Conservation (phyloP, 2,888 invertebrate species). For the Tachina grossa region DNA sequence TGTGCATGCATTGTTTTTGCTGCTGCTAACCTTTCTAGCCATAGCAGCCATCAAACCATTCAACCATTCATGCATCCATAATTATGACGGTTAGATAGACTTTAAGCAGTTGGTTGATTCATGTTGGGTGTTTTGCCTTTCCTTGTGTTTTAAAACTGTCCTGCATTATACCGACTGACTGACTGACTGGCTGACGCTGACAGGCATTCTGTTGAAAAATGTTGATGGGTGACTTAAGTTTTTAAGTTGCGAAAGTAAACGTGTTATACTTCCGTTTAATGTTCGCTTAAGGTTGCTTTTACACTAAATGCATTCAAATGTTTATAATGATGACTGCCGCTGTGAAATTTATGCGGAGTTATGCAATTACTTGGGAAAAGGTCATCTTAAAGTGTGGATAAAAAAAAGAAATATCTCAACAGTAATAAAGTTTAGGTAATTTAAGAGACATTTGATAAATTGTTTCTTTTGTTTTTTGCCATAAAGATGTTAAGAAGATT, state of each 20-base stretch:
- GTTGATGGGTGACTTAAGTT: neutral
- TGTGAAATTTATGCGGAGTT: slow-evolving; percentile 26
- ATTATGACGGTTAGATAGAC: slow-evolving; percentile 51
- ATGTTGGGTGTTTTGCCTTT: slow-evolving; percentile 1
- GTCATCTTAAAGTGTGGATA: slow-evolving; percentile 1
- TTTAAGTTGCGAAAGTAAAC: slow-evolving; percentile 10
- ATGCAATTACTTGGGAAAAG: neutral
- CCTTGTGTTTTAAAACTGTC: neutral
- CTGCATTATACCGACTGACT: neutral
- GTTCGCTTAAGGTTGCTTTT: slow-evolving; percentile 44
- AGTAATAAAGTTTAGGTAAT: slow-evolving; percentile 7
- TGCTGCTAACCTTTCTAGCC: neutral
- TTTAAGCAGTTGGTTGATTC: slow-evolving; percentile 23
- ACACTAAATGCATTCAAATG: slow-evolving; percentile 48
- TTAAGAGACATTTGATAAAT: neutral
- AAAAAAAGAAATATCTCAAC: neutral
- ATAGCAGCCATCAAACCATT: neutral
- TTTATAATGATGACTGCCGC: slow-evolving; percentile 32
- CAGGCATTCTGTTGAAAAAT: slow-evolving; percentile 3
- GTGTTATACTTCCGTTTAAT: slow-evolving; percentile 51
- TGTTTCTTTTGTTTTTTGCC: neutral
- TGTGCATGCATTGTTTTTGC: neutral
- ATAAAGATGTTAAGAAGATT: too few species aligned
- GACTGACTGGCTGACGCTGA: slow-evolving; percentile 16
- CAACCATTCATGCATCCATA: slow-evolving; percentile 24